These are phyloP conservation scores for Heteropelma amictum DNA, from an alignment of 2,888 invertebrate genomes.

Conservation along the genomic window DNA sequence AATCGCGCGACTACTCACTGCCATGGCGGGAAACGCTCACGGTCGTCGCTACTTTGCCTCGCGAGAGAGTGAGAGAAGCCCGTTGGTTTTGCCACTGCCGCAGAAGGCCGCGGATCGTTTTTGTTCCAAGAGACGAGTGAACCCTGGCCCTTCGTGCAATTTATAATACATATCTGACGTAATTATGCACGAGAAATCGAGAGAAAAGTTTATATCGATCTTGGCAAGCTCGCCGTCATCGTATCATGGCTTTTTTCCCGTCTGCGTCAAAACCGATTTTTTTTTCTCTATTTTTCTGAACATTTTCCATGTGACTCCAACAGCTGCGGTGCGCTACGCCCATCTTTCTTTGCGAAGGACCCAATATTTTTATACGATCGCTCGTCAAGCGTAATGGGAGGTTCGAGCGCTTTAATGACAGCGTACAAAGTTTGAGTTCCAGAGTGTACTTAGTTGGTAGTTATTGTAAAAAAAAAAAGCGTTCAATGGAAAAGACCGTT, in stretches of 20 bases:
- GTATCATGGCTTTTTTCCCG: not conserved
- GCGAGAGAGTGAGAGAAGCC: not conserved
- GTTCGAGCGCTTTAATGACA: not conserved
- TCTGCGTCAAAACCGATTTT: not conserved
- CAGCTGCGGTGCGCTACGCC: not conserved
- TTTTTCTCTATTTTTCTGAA: not conserved
- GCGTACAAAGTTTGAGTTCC: not conserved
- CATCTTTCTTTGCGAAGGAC: not conserved
- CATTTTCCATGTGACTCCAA: not conserved
- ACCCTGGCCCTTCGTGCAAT: not conserved
- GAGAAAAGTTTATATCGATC: constrained; percentile 1
- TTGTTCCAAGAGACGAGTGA: not conserved
- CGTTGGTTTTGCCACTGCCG: not conserved
- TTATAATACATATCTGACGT: not conserved
- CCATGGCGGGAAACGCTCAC: not conserved
- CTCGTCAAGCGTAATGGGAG: constrained; percentile 1
- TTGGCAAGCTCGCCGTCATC: not conserved
- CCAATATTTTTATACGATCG: not conserved
- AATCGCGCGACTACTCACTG: not conserved
- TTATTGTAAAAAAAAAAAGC: not conserved
- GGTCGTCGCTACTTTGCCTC: not conserved
- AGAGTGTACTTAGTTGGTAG: not conserved
- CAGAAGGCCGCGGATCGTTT: not conserved
- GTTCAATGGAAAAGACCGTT: no score
- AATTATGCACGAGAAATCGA: not conserved